A percentile compares a stretch with the other conserved stretches of the same genome.
Evolutionary conservation across 2,888 invertebrate species (phyloP).

Genomic region (Drosophila tanythrix): DNA sequence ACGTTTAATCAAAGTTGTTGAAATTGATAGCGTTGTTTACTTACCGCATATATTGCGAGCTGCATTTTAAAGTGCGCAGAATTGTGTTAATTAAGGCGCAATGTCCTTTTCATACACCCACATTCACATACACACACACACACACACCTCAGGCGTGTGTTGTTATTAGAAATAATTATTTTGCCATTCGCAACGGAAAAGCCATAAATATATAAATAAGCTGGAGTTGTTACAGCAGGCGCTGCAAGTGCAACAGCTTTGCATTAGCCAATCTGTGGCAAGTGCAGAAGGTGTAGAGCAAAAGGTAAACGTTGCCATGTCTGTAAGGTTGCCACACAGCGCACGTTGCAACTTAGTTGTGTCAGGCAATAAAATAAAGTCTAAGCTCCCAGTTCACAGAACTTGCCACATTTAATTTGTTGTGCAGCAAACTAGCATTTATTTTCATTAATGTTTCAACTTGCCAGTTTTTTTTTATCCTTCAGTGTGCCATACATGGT

Average conservation of each 20-base stretch:
- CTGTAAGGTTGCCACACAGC: conserved; percentile 16
- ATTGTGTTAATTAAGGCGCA: conserved; percentile 69
- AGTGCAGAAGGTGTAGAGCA: conserved; percentile 47
- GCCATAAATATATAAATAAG: conserved; percentile 66
- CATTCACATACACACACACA: neutral
- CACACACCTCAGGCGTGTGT: neutral
- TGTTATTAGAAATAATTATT: conserved; percentile 61
- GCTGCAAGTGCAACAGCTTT: conserved; percentile 61
- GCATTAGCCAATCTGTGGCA: conserved; percentile 51
- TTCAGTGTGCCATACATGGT: conserved; percentile 31
- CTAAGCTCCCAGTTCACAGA: conserved; percentile 61
- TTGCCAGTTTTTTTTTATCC: conserved; percentile 32
- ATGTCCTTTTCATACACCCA: conserved; percentile 2
- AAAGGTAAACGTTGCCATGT: conserved; percentile 22
- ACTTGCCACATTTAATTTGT: conserved; percentile 82
- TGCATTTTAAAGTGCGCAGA: conserved; percentile 70
- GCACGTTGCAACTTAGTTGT: conserved; percentile 66
- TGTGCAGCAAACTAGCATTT: conserved; percentile 84
- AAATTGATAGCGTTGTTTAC: conserved; percentile 78
- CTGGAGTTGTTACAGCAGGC: conserved; percentile 14
- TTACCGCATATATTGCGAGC: conserved; percentile 63
- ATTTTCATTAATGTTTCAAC: conserved; percentile 78
- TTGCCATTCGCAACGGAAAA: conserved; percentile 35
- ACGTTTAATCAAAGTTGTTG: conserved; percentile 80
- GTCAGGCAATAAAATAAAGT: conserved; percentile 77